These are phyloP conservation scores for Oikopleura dioica DNA, from an alignment of 23 tunicate species.

Conservation along the genomic window DNA sequence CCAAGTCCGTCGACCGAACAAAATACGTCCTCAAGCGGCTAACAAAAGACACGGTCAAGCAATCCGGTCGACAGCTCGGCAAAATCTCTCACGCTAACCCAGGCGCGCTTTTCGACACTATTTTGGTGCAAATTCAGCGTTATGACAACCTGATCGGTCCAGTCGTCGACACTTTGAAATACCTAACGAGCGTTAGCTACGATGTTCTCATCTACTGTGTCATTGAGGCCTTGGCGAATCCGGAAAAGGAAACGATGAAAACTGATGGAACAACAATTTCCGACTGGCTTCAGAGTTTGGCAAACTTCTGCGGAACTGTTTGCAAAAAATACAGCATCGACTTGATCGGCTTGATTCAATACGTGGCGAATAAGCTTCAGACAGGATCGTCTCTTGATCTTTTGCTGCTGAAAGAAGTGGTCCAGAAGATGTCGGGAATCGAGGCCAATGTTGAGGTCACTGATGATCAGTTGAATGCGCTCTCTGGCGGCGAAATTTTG, in stretches of 20 bases:
- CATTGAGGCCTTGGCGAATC: conserved; percentile 93
- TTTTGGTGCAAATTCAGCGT: conserved; percentile 79
- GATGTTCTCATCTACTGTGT: conserved; percentile 73
- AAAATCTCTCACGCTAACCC: conserved; percentile 80
- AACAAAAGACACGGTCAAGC: conserved; percentile 94
- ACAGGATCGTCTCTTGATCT: conserved; percentile 64
- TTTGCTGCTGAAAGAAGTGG: conserved; percentile 83
- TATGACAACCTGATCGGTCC: conserved; percentile 87
- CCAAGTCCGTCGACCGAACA: conserved; percentile 61
- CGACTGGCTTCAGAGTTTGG: conserved; percentile 88
- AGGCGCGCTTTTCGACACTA: conserved; percentile 59
- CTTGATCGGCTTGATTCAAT: conserved; percentile 54
- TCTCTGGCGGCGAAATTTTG: conserved; percentile 75
- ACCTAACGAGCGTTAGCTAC: conserved; percentile 61
- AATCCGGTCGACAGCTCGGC: conserved; percentile 96
- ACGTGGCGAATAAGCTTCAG: conserved; percentile 82
- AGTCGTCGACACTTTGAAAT: conserved; percentile 80
- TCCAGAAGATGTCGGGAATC: conserved; percentile 94
- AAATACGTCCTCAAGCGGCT: conserved; percentile 62
- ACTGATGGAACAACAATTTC: conserved; percentile 90
- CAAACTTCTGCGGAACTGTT: conserved; percentile 70
- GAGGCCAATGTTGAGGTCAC: conserved; percentile 90
- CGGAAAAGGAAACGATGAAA: conserved; percentile 78
- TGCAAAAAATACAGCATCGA: conserved; percentile 85
- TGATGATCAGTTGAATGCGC: conserved; percentile 62